A percentile compares a stretch with the other conserved stretches of the same genome.
Conservation (phyloP, 2,888 invertebrate genomes). For the Elysia crispata region DNA sequence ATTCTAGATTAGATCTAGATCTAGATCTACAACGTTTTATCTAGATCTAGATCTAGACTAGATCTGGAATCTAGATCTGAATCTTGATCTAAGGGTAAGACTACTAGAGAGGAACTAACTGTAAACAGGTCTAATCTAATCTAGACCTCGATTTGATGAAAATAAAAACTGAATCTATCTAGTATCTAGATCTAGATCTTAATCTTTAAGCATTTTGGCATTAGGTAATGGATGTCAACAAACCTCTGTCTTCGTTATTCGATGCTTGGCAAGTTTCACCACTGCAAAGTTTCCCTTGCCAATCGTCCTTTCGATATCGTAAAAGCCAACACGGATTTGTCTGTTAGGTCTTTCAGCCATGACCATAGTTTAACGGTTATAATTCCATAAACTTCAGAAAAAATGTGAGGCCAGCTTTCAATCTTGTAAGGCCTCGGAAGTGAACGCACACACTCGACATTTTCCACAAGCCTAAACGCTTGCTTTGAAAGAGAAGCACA, state of each 20-base stretch:
- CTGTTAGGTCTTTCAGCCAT: conserved; percentile 54
- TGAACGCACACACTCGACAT: conserved; percentile 50
- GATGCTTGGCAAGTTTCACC: conserved; percentile 98
- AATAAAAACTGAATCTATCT: not conserved
- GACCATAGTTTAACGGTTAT: conserved; percentile 53
- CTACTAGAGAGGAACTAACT: too few relatives aligned
- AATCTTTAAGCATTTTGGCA: too few relatives aligned
- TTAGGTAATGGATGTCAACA: conserved; percentile 69
- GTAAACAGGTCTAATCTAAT: too few relatives aligned
- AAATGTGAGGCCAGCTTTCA: conserved; percentile 50
- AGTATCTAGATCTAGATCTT: too few relatives aligned
- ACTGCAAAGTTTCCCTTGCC: conserved; percentile 99
- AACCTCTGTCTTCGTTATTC: conserved; percentile 99
- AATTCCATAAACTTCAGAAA: conserved; percentile 33
- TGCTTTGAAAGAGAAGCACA: conserved; percentile 34
- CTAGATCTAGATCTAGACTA: too few relatives aligned
- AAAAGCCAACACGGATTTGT: conserved; percentile 88
- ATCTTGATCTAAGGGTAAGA: too few relatives aligned
- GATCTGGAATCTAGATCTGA: too few relatives aligned
- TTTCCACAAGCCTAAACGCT: conserved; percentile 54
- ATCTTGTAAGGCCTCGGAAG: conserved; percentile 53
- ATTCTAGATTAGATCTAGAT: conserved; percentile 18
- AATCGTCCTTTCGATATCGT: conserved; percentile 97
- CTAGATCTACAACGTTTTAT: not conserved
- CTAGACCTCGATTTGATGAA: not conserved